These are phyloP conservation scores for Byasa hedistus DNA, from an alignment of 2,888 invertebrate genomes.

Conservation along the genomic window DNA sequence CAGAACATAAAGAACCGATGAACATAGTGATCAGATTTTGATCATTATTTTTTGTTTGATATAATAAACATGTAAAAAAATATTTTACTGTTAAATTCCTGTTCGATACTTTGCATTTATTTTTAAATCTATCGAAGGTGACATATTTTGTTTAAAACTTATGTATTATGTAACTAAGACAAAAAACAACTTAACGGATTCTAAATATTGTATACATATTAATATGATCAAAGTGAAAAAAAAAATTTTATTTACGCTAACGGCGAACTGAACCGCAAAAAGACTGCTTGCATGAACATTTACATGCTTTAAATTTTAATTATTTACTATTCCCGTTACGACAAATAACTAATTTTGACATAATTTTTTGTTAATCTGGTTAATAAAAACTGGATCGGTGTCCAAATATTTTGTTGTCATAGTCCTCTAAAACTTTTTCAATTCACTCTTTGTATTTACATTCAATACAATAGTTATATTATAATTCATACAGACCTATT, in stretches of 20 bases:
- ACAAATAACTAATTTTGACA: too few relatives aligned
- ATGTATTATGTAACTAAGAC: neutral
- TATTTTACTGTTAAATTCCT: neutral
- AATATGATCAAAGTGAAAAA: neutral
- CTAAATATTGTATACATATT: slow-evolving; percentile 1
- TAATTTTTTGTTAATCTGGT: too few relatives aligned
- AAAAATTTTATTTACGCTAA: slow-evolving; percentile 6
- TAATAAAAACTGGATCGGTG: neutral
- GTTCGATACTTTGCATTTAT: too few relatives aligned
- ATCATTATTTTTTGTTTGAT: too few relatives aligned
- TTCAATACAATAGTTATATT: neutral
- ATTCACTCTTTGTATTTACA: slow-evolving; percentile 4
- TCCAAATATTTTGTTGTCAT: neutral
- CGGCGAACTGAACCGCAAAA: slow-evolving; percentile 9
- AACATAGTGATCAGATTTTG: too few relatives aligned
- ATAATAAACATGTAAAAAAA: too few relatives aligned
- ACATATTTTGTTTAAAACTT: too few relatives aligned
- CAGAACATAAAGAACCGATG: neutral
- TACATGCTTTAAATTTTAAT: slow-evolving; percentile 1
- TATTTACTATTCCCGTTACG: too few relatives aligned
- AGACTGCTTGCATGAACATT: slow-evolving; percentile 26
- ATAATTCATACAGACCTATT: too few relatives aligned
- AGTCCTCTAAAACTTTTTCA: neutral
- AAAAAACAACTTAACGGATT: neutral
- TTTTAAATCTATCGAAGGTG: too few relatives aligned